Conservation (phyloP, 2,797 vertebrate species). For the Chiropotes sagulatus region DNA sequence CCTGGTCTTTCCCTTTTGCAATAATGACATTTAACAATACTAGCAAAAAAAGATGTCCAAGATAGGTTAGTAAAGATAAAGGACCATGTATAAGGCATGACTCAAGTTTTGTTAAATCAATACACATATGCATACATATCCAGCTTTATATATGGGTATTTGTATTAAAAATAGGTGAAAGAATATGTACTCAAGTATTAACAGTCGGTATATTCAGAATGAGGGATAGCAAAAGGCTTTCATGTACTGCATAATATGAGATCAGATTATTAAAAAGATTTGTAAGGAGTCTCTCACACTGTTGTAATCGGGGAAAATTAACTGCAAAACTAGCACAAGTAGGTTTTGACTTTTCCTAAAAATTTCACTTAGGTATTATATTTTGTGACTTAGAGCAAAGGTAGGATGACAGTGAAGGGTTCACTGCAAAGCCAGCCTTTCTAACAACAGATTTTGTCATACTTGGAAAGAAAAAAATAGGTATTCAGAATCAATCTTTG, state of each 20-base stretch:
- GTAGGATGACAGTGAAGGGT: slow-evolving; percentile 14
- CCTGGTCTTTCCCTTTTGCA: neutral
- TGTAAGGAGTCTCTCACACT: neutral
- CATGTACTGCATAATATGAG: neutral
- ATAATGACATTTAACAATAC: neutral
- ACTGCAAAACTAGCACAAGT: neutral
- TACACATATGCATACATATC: neutral
- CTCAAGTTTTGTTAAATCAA: neutral
- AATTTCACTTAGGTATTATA: slow-evolving; percentile 42
- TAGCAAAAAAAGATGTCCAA: neutral
- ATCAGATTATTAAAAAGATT: slow-evolving; percentile 3
- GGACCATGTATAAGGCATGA: neutral
- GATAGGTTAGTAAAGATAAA: neutral
- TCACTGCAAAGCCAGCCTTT: slow-evolving; percentile 19
- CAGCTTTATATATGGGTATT: neutral
- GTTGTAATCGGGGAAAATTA: slow-evolving; percentile 11
- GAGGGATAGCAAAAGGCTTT: neutral
- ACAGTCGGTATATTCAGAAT: neutral
- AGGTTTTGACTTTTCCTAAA: neutral
- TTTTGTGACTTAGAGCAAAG: slow-evolving; percentile 3
- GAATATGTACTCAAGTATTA: neutral
- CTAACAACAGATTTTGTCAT: slow-evolving; percentile 59
- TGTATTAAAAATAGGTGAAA: slow-evolving; percentile 10
- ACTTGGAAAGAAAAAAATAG: slow-evolving; percentile 63
- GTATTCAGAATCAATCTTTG: slow-evolving; percentile 28